phyloP scores from a whole-genome alignment of 1,140 invertebrate genomes.

The Drosophila saltans region DNA sequence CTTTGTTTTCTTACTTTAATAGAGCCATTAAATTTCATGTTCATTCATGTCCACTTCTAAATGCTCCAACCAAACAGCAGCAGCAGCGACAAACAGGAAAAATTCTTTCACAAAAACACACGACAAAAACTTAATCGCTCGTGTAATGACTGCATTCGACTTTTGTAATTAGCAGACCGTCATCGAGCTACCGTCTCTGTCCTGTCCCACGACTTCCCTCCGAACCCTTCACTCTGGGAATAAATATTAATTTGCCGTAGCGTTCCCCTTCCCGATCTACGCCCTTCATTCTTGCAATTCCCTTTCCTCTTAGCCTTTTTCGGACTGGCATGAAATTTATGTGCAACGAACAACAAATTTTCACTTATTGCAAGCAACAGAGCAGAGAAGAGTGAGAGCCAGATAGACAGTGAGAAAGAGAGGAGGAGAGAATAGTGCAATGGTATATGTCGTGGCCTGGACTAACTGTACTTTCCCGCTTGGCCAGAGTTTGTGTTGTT shows the following conservation, averaged over 20 bases:
- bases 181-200: slow-evolving; percentile 32
- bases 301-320: slow-evolving; percentile 25
- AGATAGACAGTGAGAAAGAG: neutral
- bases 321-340: slow-evolving; percentile 68
- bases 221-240: slow-evolving; percentile 27
- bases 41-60: slow-evolving; percentile 24
- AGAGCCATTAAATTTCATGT: slow-evolving; percentile 50
- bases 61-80: slow-evolving; percentile 19
- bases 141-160: slow-evolving; percentile 82
- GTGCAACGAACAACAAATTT: slow-evolving; percentile 75
- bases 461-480: slow-evolving; percentile 51
- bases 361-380: slow-evolving; percentile 62
- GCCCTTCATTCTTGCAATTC: neutral
- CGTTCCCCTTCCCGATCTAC: slow-evolving; percentile 10
- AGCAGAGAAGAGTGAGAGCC: neutral
- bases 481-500: slow-evolving; percentile 41
- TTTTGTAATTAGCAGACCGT: slow-evolving; percentile 79
- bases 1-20: slow-evolving; percentile 37
- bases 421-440: slow-evolving; percentile 22
- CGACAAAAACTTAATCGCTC: slow-evolving; percentile 80
- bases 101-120: slow-evolving; percentile 61
- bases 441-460: slow-evolving; percentile 65
- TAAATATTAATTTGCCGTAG: slow-evolving; percentile 74
- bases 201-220: neutral
- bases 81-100: slow-evolving; percentile 36